Percentiles rank a stretch among this genome's conserved stretches.
Conservation (phyloP, 2,797 vertebrate species). For the Helarctos malayanus region DNA sequence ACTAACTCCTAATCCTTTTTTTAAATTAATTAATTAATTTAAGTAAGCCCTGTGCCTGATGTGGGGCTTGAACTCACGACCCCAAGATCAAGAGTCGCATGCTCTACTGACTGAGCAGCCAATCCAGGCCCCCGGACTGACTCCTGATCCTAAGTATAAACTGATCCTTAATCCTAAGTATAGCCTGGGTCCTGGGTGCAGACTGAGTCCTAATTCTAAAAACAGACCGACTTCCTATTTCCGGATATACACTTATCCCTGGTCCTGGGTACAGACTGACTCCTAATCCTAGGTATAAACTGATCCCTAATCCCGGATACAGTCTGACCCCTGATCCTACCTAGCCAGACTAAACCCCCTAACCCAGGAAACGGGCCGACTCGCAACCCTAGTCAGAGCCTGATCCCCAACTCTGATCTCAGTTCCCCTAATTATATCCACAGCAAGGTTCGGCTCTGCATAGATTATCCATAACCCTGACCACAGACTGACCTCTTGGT, state of each 20-base stretch:
- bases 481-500: not conserved
- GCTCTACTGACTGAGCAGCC: not conserved
- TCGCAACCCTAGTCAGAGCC: slow-evolving; percentile 35
- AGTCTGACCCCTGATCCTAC: slow-evolving; percentile 21
- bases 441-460: not conserved
- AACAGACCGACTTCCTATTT: not conserved
- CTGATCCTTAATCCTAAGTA: not conserved
- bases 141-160: not conserved
- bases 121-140: not conserved
- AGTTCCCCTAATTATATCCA: slow-evolving; percentile 18
- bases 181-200: not conserved
- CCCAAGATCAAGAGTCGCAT: not conserved
- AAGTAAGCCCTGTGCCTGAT: not conserved
- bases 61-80: not conserved
- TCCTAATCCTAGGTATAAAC: not conserved
- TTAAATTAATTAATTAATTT: not conserved
- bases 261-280: not conserved
- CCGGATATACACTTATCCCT: not conserved
- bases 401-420: slow-evolving; percentile 46
- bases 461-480: not conserved
- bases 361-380: slow-evolving; percentile 37
- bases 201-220: not conserved
- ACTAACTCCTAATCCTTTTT: not conserved
- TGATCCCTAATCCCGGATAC: not conserved
- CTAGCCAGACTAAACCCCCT: slow-evolving; percentile 5